Base-by-base conservation (phyloP, 1,140 invertebrate species). In the Stenopsyche tienmushanensis region DNA sequence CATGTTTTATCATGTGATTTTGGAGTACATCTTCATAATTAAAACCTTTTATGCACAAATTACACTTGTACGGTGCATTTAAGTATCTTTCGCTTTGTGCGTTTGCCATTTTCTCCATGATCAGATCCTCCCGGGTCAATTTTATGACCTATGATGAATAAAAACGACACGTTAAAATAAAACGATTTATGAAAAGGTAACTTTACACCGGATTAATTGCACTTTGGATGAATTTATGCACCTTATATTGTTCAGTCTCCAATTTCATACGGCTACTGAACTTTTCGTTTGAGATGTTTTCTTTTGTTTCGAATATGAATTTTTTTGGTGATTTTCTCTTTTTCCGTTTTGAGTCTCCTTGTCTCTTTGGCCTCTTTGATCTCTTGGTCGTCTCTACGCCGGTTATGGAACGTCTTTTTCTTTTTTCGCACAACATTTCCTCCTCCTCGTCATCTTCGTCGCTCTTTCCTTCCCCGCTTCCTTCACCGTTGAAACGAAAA, bases 1-100 rank as follows among this genome's bases (percentile, higher is more conserved):
- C 70, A 67, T 80, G 78, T 66, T 76, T 79, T 39, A 73, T 71
- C 73, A 76, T 72, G 55, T 81, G 79, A 1, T 54, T 72, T 3
- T 69, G 60, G 15, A 79, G 63, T 0, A 81, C 79, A 52, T 81
- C 78, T 21, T 78, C 74, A 44, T 78, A 80, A 57, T 80, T 81
- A 64, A 79, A 81, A 0, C 75, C 77, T 68, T 77, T 77, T 1
- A 76, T 76, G 26, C 79, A 81, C 3, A 71, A 66, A n/a, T 75
- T 71, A 59, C 79, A 81, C 55, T 78, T 78, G 65, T 73, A 77
- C 0, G 76, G 75, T 0, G 75, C 67, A 3, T 73, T 59, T 8
- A 72, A 52, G 49, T 78, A 81, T 23, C 73, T 72, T 2, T 74
- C 73, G 1, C 59, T 71, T n/a, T 72, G 65, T 23, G 62, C 39